Percentiles rank a stretch among this genome's conserved stretches.
Evolutionary conservation across 1,140 invertebrate species (phyloP).

Genomic region (Kradibia gibbosae): DNA sequence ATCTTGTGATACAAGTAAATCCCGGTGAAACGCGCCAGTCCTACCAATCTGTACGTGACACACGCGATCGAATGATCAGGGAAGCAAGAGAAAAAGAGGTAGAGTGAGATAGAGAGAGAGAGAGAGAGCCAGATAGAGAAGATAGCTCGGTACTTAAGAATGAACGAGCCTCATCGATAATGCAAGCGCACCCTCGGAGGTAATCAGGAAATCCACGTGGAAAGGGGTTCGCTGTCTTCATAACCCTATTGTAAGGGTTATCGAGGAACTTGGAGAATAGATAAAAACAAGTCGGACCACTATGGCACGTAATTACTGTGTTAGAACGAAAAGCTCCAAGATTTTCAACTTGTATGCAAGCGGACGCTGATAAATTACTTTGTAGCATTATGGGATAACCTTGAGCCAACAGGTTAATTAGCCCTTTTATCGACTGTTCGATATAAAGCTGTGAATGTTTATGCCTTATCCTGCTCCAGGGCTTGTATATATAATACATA

Average conservation of each 20-base stretch:
- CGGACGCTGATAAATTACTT: background rate
- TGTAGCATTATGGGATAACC: background rate
- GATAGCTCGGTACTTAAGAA: background rate
- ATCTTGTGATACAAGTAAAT: conserved; percentile 47
- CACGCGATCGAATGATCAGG: conserved; percentile 21
- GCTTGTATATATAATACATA: too few relatives aligned
- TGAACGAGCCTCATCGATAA: conserved; percentile 42
- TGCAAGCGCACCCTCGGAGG: conserved; percentile 23
- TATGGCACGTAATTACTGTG: conserved; percentile 53
- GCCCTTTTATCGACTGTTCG: background rate
- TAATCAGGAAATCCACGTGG: background rate
- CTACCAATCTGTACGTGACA: background rate
- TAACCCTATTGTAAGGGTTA: conserved; percentile 49
- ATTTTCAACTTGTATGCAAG: background rate
- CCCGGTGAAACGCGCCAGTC: conserved; percentile 1
- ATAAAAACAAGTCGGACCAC: conserved; percentile 57
- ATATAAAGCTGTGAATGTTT: background rate
- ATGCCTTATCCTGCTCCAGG: too few relatives aligned
- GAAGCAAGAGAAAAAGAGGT: background rate
- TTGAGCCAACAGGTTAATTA: background rate
- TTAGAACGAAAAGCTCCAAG: conserved; percentile 36
- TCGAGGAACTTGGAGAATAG: background rate
- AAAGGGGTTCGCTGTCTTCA: conserved; percentile 32
- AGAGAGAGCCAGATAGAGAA: background rate
- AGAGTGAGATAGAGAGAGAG: background rate